Evolutionary conservation across 2,888 invertebrate species (phyloP), one percentile per base, ranked within the genome.

Genomic region (Calliscelio sp.): DNA sequence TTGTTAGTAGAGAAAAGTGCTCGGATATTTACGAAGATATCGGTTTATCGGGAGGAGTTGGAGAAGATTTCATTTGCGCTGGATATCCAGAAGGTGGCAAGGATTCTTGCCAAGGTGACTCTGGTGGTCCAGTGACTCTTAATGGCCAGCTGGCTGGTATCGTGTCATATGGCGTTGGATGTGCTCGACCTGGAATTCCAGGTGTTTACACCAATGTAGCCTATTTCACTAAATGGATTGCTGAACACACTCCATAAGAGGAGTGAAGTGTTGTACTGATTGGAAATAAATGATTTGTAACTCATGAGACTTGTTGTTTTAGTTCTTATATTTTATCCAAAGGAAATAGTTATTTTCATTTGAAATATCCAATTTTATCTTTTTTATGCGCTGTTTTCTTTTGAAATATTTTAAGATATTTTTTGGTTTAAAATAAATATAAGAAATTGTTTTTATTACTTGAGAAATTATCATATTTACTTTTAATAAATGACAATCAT

Each of bases 1-100:
- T 94, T 88, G 94, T 95, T 8, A 95, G 93, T 83, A 92, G 94
- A 3, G 87, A 93, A 3, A 73, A 89, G 0, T 95, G 95, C 87
- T 25, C 59, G 7, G 18, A 79, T 5, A 94, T 94, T 0, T 95
- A 84, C 61, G 18, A 28, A 22, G 6, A 28, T 0, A 8, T 18
- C 0, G 84, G 84, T 0, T 16, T 66, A 6, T 0, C 24, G 0
- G 66, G 61, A 10, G 66, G 61, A 10, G 73, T 65, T 0, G 1
- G 0, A 0, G 65, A 55, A 24, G 65, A 71, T 46, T 71, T 79
- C 24, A 71, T 81, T 28, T 75, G 81, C 25, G 75, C 81, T 4
- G 81, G 81, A 20, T 66, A 49, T 7, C 16, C n/a, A 1, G 16
- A 53, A 14, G 81, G 81, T n/a, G 81, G 81, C 7, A 81, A 77